Conservation (phyloP, 2,888 invertebrate genomes). For the Drosophila paucipuncta region DNA sequence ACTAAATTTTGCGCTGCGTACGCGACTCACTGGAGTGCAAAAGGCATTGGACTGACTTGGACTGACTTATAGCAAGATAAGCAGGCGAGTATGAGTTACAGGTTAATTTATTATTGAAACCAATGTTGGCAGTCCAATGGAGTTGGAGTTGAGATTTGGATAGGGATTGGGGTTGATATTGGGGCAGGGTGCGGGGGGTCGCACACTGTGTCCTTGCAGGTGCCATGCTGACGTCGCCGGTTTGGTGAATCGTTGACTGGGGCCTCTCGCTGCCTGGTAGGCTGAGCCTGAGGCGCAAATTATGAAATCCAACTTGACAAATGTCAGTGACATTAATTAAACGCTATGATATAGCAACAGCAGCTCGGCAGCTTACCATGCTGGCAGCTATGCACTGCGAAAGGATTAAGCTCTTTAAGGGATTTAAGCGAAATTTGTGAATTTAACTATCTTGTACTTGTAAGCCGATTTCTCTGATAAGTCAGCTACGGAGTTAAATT, state of each 20-base stretch:
- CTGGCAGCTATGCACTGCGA: not conserved
- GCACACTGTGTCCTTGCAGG: constrained; percentile 42
- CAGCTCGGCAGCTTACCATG: constrained; percentile 13
- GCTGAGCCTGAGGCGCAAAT: constrained; percentile 54
- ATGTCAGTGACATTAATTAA: constrained; percentile 78
- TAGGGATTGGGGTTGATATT: not conserved
- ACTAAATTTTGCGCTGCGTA: constrained; percentile 53
- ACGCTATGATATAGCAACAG: constrained; percentile 56
- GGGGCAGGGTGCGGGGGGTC: not conserved
- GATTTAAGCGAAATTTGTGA: not conserved
- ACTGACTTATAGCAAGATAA: constrained; percentile 63
- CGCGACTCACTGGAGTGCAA: constrained; percentile 63
- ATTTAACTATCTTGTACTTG: constrained; percentile 15
- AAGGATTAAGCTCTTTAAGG: constrained; percentile 11
- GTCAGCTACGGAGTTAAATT: constrained; percentile 14
- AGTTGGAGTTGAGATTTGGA: not conserved
- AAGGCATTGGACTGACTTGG: constrained; percentile 62
- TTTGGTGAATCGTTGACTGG: constrained; percentile 29
- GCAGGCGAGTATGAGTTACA: constrained; percentile 65
- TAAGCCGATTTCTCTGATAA: constrained; percentile 35
- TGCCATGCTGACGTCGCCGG: constrained; percentile 55
- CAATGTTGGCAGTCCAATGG: constrained; percentile 63
- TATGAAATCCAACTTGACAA: constrained; percentile 76
- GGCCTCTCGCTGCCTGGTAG: constrained; percentile 1
- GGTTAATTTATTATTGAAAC: constrained; percentile 79